phyloP scores from a whole-genome alignment of 2,113 vertebrate species.

The Eleginops maclovinus region DNA sequence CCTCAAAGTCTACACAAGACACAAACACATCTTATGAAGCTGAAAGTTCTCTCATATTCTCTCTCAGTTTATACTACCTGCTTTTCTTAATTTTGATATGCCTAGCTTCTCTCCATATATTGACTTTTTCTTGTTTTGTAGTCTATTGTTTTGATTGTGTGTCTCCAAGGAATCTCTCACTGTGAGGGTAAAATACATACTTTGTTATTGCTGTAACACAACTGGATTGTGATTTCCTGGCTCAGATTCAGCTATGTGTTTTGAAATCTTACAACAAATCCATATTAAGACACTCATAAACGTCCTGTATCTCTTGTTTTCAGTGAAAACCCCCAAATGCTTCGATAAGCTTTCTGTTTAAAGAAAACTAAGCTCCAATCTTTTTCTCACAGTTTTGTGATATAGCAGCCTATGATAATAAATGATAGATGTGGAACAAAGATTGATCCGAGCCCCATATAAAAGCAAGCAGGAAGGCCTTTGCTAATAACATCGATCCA shows the following conservation, averaged over 20 bases:
- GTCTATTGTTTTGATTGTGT: constrained; percentile 16
- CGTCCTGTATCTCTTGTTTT: constrained; percentile 49
- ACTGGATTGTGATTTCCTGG: constrained; percentile 38
- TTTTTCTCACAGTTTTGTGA: constrained; percentile 36
- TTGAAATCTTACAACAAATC: constrained; percentile 47
- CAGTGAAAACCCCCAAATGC: constrained; percentile 36
- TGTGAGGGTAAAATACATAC: background rate
- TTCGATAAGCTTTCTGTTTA: constrained; percentile 45
- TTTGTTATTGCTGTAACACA: constrained; percentile 24
- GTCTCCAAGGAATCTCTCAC: background rate
- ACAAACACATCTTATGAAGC: background rate
- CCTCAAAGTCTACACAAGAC: background rate
- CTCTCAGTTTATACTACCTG: background rate
- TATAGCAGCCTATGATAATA: constrained; percentile 55
- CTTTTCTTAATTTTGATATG: background rate
- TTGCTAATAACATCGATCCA: constrained; percentile 39
- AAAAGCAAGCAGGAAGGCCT: background rate
- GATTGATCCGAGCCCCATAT: constrained; percentile 28
- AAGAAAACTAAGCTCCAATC: constrained; percentile 56
- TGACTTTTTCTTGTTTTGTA: background rate
- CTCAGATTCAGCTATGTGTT: constrained; percentile 30
- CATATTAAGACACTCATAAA: constrained; percentile 48
- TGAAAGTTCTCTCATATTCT: too few relatives aligned
- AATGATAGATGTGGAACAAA: constrained; percentile 48
- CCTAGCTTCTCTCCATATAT: background rate